Evolutionary conservation across 1,140 invertebrate species (phyloP).

Genomic region (Drosophila nikananu): DNA sequence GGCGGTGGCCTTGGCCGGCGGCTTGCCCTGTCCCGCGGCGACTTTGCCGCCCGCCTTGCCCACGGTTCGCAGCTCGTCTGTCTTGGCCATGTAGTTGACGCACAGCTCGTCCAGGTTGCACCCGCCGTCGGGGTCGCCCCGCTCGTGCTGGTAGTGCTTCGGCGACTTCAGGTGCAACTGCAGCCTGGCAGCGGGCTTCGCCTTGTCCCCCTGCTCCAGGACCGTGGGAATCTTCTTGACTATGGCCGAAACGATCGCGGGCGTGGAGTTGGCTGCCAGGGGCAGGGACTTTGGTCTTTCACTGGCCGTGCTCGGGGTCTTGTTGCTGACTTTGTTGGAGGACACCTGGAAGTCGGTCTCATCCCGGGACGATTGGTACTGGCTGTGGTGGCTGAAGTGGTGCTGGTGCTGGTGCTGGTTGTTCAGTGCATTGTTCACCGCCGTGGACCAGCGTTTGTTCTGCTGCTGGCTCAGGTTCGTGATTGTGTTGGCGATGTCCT

Average conservation of each 20-base stretch:
- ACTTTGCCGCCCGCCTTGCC: slow-evolving; percentile 44
- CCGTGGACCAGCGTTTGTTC: slow-evolving; percentile 76
- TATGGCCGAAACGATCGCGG: slow-evolving; percentile 85
- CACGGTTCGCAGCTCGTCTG: slow-evolving; percentile 88
- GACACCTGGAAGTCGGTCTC: slow-evolving; percentile 77
- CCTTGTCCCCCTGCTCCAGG: slow-evolving; percentile 57
- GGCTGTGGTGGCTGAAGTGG: slow-evolving; percentile 53
- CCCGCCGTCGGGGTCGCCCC: slow-evolving; percentile 93
- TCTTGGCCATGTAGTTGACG: slow-evolving; percentile 86
- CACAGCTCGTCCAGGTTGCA: slow-evolving; percentile 90
- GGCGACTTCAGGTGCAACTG: slow-evolving; percentile 71
- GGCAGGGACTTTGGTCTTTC: slow-evolving; percentile 84
- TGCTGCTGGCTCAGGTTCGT: slow-evolving; percentile 85
- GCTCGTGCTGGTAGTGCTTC: slow-evolving; percentile 85
- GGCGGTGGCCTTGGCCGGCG: slow-evolving; percentile 32
- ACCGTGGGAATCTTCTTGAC: slow-evolving; percentile 85
- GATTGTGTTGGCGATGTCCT: slow-evolving; percentile 83
- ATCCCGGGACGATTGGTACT: slow-evolving; percentile 71
- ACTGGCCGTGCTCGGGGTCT: slow-evolving; percentile 24
- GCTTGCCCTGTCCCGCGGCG: slow-evolving; percentile 23
- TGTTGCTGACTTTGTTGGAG: slow-evolving; percentile 38
- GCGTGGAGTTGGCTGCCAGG: slow-evolving; percentile 79
- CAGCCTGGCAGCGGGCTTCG: slow-evolving; percentile 38
- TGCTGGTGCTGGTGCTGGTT: slow-evolving; percentile 80
- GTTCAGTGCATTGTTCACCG: slow-evolving; percentile 80